phyloP scores from a whole-genome alignment of 2,113 vertebrate species.

The Lophura nycthemera region DNA sequence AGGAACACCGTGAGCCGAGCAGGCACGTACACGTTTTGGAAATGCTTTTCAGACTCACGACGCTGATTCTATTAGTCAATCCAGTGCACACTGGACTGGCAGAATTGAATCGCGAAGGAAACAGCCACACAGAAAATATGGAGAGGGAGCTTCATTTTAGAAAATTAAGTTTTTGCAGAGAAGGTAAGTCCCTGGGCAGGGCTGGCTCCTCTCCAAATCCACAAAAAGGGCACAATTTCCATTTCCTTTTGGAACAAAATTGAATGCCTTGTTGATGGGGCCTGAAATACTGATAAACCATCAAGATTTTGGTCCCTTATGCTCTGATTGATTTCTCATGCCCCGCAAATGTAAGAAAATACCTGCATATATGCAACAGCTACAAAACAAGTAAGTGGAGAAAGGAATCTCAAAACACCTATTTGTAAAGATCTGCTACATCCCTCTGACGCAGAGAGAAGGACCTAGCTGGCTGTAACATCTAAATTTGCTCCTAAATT shows the following conservation, averaged over 20 bases:
- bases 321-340: background rate
- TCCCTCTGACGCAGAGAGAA: background rate
- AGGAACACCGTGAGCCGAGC: background rate
- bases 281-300: slow-evolving; percentile 19
- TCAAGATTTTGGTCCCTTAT: background rate
- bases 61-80: slow-evolving; percentile 49
- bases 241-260: background rate
- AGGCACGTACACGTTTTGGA: slow-evolving; percentile 58
- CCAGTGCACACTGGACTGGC: background rate
- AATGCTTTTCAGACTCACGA: slow-evolving; percentile 12
- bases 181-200: background rate
- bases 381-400: background rate
- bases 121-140: background rate
- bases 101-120: background rate
- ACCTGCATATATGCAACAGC: background rate
- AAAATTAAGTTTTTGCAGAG: background rate
- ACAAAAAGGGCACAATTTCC: background rate
- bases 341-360: background rate
- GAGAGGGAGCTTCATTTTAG: background rate
- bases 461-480: background rate
- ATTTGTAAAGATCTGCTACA: background rate
- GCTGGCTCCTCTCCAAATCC: background rate
- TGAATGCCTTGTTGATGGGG: background rate
- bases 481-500: background rate
- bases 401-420: background rate